phyloP scores from a whole-genome alignment of 2,888 invertebrate species.

The Ectemnius lituratus region DNA sequence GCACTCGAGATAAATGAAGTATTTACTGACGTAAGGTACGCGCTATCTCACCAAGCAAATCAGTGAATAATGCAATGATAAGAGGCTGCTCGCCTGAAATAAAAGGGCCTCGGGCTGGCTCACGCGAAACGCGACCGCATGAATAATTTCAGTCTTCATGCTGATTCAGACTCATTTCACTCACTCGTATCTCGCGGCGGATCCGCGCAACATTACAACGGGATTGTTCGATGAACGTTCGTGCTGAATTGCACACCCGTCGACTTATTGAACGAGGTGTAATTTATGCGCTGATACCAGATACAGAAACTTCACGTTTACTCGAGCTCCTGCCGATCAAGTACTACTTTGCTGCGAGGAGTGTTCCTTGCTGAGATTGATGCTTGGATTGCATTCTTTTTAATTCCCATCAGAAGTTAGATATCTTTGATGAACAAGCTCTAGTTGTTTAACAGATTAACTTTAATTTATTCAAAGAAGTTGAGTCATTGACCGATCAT shows the following conservation, averaged over 20 bases:
- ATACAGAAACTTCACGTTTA: background rate
- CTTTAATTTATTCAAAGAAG: too few relatives aligned
- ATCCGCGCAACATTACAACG: background rate
- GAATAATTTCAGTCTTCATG: constrained; percentile 19
- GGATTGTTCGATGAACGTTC: constrained; percentile 1
- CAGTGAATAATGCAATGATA: constrained; percentile 28
- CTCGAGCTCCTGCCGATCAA: background rate
- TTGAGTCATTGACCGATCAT: too few relatives aligned
- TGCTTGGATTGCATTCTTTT: background rate
- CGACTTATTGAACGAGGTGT: background rate
- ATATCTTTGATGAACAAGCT: too few relatives aligned
- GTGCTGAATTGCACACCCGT: constrained; percentile 5
- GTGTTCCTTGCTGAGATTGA: too few relatives aligned
- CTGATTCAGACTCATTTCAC: constrained; percentile 9
- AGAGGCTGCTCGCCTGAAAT: background rate
- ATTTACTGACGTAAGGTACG: constrained; percentile 27
- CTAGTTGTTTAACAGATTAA: too few relatives aligned
- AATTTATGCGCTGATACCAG: background rate
- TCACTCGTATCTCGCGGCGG: background rate
- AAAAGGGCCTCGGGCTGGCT: constrained; percentile 4
- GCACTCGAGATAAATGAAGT: constrained; percentile 31
- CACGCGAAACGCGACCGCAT: constrained; percentile 15
- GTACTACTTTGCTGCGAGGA: background rate
- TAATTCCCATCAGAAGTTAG: too few relatives aligned
- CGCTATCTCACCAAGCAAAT: constrained; percentile 17